Evolutionary conservation across 2,888 invertebrate genomes (phyloP).

Genomic region (Toxonevra muliebris): DNA sequence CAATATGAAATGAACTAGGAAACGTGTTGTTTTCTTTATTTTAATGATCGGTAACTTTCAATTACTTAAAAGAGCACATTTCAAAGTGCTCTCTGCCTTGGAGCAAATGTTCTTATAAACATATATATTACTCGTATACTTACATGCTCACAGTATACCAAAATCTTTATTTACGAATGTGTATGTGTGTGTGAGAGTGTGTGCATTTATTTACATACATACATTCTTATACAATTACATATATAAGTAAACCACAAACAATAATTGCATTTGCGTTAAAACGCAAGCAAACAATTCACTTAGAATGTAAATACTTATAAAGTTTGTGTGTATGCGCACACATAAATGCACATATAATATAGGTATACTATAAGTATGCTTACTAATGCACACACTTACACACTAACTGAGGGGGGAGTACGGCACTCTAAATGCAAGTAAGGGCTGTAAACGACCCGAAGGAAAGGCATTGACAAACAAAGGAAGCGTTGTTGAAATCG

Average conservation of each 20-base stretch:
- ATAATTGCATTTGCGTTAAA: conserved; percentile 57
- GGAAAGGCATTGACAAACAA: not conserved
- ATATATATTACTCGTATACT: too few species aligned
- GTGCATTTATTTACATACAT: not conserved
- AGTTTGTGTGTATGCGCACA: conserved; percentile 18
- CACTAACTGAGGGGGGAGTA: too few species aligned
- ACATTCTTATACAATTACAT: conserved; percentile 11
- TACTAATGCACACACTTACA: too few species aligned
- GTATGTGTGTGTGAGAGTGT: not conserved
- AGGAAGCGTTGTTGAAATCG: not conserved
- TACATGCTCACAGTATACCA: too few species aligned
- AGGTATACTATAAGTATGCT: not conserved
- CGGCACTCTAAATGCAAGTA: too few species aligned
- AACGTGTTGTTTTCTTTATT: too few species aligned
- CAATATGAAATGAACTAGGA: too few species aligned
- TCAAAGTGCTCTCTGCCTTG: too few species aligned
- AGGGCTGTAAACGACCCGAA: conserved; percentile 19
- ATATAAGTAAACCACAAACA: conserved; percentile 36
- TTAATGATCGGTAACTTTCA: too few species aligned
- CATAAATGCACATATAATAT: not conserved
- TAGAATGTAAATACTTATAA: conserved; percentile 53
- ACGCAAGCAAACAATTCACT: conserved; percentile 57
- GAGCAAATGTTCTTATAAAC: not conserved
- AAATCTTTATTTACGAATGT: not conserved
- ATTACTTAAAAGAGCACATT: too few species aligned